phyloP scores from a whole-genome alignment of 2,113 vertebrate genomes.

The Symphodus melops region DNA sequence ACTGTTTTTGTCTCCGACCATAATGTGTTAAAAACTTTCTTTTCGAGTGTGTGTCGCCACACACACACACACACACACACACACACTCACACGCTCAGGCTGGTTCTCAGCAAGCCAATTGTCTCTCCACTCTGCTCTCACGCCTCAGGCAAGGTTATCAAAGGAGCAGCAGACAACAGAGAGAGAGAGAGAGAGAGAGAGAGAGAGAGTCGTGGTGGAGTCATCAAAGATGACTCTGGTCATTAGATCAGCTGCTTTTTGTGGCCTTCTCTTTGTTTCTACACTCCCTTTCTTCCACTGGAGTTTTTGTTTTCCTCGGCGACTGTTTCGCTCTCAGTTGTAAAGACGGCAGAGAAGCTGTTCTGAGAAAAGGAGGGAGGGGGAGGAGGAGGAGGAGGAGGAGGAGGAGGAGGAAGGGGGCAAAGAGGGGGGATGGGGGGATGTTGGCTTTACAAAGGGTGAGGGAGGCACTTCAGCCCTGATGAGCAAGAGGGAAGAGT shows the following conservation, averaged over 20 bases:
- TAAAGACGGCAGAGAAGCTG: slow-evolving; percentile 41
- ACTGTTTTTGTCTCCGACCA: too few species aligned
- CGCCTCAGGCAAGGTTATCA: slow-evolving; percentile 63
- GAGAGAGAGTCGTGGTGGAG: slow-evolving; percentile 23
- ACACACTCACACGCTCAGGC: not conserved
- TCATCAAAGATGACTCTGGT: slow-evolving; percentile 41
- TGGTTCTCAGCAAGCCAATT: slow-evolving; percentile 39
- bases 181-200: slow-evolving; percentile 21
- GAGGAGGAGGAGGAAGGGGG: not conserved
- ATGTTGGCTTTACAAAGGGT: slow-evolving; percentile 47
- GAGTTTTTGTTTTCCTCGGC: slow-evolving; percentile 36
- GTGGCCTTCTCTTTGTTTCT: slow-evolving; percentile 33
- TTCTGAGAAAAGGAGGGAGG: slow-evolving; percentile 21
- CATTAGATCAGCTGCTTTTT: slow-evolving; percentile 41
- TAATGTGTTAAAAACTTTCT: too few species aligned
- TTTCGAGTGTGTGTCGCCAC: too few species aligned
- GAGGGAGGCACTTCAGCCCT: slow-evolving; percentile 55
- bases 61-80: not conserved
- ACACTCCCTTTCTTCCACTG: slow-evolving; percentile 17
- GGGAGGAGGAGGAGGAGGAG: not conserved
- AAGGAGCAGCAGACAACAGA: slow-evolving; percentile 38
- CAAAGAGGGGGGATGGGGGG: slow-evolving; percentile 21
- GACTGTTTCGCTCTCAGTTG: slow-evolving; percentile 56
- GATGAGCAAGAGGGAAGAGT: slow-evolving; percentile 43
- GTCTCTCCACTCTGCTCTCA: slow-evolving; percentile 40